These are phyloP conservation scores for Hylaeus anthracinus DNA, from an alignment of 1,140 invertebrate genomes.

Conservation along the genomic window DNA sequence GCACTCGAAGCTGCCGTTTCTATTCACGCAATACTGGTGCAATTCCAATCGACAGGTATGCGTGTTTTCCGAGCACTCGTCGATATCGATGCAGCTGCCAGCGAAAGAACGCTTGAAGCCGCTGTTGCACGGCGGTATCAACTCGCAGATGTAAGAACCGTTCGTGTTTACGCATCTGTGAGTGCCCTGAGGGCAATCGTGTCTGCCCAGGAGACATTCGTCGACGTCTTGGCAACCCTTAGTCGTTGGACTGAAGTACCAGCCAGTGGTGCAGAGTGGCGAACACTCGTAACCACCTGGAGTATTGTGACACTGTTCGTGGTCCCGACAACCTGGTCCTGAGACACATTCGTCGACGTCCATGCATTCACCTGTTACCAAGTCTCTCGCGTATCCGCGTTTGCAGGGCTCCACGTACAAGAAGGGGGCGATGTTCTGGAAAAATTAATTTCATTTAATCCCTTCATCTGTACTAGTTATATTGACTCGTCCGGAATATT, in stretches of 20 bases:
- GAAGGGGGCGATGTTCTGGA: constrained; percentile 27
- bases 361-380: constrained; percentile 80
- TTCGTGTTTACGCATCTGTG: constrained; percentile 70
- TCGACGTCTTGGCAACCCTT: constrained; percentile 93
- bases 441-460: not conserved
- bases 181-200: constrained; percentile 67
- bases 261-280: constrained; percentile 81
- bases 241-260: constrained; percentile 79
- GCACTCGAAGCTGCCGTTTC: constrained; percentile 81
- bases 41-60: constrained; percentile 71
- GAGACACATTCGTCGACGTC: constrained; percentile 89
- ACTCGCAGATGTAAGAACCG: constrained; percentile 70
- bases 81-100: constrained; percentile 81
- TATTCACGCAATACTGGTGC: constrained; percentile 81
- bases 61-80: constrained; percentile 79
- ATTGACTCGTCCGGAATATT: no score
- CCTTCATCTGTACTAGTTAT: not conserved
- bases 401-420: constrained; percentile 33
- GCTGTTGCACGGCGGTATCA: constrained; percentile 57
- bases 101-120: constrained; percentile 69
- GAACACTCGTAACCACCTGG: constrained; percentile 87
- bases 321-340: constrained; percentile 85
- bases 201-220: constrained; percentile 85
- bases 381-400: constrained; percentile 41
- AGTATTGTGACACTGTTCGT: constrained; percentile 87